Evolutionary conservation across 2,797 vertebrate genomes (phyloP).

Genomic region (Coregonus ussuriensis): DNA sequence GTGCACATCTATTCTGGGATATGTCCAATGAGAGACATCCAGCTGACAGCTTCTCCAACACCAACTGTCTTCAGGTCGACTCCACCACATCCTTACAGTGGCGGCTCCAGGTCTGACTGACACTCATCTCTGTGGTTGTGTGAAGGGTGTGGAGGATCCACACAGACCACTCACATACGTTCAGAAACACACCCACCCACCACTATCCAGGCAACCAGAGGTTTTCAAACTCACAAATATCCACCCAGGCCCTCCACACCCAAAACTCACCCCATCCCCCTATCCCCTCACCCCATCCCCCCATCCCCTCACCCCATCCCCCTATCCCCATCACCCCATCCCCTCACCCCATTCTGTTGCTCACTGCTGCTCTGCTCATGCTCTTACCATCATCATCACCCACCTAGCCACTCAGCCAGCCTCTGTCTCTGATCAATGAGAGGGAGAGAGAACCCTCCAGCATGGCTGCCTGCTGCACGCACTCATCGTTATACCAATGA

Average conservation of each 20-base stretch:
- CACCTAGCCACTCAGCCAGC: slow-evolving; percentile 51
- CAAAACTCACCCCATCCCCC: neutral
- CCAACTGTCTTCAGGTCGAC: too few relatives aligned
- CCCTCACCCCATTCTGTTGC: neutral
- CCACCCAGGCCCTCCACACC: neutral
- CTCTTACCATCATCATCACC: slow-evolving; percentile 49
- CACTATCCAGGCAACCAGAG: neutral
- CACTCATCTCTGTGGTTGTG: neutral
- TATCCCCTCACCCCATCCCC: neutral
- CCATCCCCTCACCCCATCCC: slow-evolving; percentile 39
- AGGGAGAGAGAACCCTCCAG: slow-evolving; percentile 16
- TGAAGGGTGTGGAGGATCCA: neutral
- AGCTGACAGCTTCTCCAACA: too few relatives aligned
- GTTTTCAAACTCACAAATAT: neutral
- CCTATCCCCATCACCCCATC: neutral
- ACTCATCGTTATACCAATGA: neutral
- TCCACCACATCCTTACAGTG: neutral
- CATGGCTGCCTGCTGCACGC: neutral
- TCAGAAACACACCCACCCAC: neutral
- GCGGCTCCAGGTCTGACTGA: neutral
- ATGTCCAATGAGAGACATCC: too few relatives aligned
- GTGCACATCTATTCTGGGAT: too few relatives aligned
- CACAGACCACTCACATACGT: neutral
- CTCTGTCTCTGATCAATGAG: slow-evolving; percentile 48
- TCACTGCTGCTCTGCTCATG: slow-evolving; percentile 21